These are phyloP conservation scores for Lymantria dispar DNA, from an alignment of 2,888 invertebrate species.

Conservation along the genomic window DNA sequence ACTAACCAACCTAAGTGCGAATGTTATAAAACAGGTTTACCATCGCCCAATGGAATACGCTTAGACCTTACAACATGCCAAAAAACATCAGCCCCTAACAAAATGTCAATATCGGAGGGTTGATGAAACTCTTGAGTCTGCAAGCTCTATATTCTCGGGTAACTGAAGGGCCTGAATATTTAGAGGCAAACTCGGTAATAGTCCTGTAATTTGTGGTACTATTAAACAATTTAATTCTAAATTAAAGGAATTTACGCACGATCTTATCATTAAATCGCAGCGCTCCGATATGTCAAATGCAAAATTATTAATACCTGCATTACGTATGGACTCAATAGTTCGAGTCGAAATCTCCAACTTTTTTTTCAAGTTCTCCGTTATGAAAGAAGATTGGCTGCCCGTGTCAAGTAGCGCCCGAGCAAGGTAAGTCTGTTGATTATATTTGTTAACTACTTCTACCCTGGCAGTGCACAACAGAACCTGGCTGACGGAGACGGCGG, in stretches of 20 bases:
- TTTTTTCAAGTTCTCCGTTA: constrained; percentile 2
- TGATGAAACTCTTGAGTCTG: neutral
- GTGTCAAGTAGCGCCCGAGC: constrained; percentile 3
- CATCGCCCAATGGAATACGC: neutral
- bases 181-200: neutral
- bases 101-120: neutral
- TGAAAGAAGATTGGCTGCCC: constrained; percentile 3
- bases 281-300: neutral
- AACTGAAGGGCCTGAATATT: neutral
- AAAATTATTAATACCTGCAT: constrained; percentile 5
- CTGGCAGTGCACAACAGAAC: constrained; percentile 1
- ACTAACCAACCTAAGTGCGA: constrained; percentile 3
- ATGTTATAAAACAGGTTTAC: neutral
- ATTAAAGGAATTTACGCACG: neutral
- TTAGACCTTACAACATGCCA: neutral
- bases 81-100: constrained; percentile 1
- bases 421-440: neutral
- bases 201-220: constrained; percentile 3
- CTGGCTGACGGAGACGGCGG: neutral
- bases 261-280: neutral
- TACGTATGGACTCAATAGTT: neutral
- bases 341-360: neutral
- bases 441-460: neutral
- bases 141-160: neutral
- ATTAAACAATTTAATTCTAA: neutral